A percentile compares a stretch with the other conserved stretches of the same genome.
These are phyloP conservation scores for Etia nguti DNA, from an alignment of 2,113 vertebrate genomes.

Conservation along the genomic window DNA sequence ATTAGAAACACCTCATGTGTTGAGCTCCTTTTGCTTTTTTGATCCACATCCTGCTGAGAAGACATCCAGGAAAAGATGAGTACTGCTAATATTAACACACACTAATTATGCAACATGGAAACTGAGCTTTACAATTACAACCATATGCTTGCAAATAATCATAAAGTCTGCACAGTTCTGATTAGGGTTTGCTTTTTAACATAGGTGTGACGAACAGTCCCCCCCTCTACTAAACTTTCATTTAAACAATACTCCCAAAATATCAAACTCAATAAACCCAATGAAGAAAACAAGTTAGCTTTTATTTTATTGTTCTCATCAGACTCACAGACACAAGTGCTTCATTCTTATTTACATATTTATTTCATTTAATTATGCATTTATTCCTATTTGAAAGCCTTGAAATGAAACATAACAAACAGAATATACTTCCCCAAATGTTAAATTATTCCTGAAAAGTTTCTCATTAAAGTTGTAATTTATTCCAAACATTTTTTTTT, in stretches of 20 bases:
- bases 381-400: neutral
- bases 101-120: no score
- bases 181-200: neutral
- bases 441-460: neutral
- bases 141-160: neutral
- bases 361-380: neutral
- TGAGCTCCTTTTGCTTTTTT: neutral
- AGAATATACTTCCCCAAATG: neutral
- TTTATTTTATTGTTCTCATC: neutral
- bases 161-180: neutral
- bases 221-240: neutral
- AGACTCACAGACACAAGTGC: neutral
- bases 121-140: no score
- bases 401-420: neutral
- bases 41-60: neutral
- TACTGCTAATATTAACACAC: neutral
- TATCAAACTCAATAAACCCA: neutral
- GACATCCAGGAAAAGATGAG: neutral
- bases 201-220: neutral
- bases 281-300: neutral
- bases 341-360: neutral
- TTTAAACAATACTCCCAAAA: neutral
- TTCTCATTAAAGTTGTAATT: neutral
- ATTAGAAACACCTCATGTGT: neutral
- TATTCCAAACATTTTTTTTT: neutral